These are phyloP conservation scores for Drosophila saltans DNA, from an alignment of 1,140 invertebrate genomes.

Conservation along the genomic window DNA sequence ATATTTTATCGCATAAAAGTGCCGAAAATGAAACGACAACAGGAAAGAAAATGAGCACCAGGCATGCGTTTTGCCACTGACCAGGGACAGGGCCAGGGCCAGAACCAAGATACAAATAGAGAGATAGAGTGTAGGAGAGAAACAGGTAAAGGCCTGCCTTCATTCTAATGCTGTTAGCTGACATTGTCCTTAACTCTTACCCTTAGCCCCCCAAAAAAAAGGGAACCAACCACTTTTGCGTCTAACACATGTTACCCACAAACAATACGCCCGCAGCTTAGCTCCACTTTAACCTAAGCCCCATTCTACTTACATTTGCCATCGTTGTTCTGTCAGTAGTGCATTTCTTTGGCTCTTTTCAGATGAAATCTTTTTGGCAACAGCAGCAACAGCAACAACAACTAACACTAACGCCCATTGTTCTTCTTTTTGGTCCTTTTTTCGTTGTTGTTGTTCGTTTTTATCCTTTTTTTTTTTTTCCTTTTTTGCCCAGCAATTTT, in stretches of 20 bases:
- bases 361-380: slow-evolving; percentile 75
- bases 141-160: slow-evolving; percentile 53
- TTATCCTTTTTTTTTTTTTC: slow-evolving; percentile 31
- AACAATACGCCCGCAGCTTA: slow-evolving; percentile 75
- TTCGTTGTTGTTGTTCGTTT: slow-evolving; percentile 35
- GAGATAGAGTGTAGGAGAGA: background rate
- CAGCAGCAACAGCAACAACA: slow-evolving; percentile 37
- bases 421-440: slow-evolving; percentile 41
- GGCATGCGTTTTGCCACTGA: slow-evolving; percentile 63
- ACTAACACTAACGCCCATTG: slow-evolving; percentile 53
- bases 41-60: slow-evolving; percentile 70
- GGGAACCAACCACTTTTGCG: background rate
- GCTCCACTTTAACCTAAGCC: slow-evolving; percentile 18
- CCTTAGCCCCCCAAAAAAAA: too few species aligned
- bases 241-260: slow-evolving; percentile 70
- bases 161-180: slow-evolving; percentile 73
- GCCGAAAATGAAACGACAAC: slow-evolving; percentile 78
- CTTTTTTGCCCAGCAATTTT: slow-evolving; percentile 73
- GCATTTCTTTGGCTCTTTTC: slow-evolving; percentile 78
- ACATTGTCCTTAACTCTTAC: slow-evolving; percentile 49
- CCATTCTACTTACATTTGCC: background rate
- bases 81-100: background rate
- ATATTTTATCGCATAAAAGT: slow-evolving; percentile 82
- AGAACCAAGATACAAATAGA: too few species aligned
- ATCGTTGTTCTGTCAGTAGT: slow-evolving; percentile 41